Base-by-base conservation (phyloP, 1,140 invertebrate genomes). In the Drosophila teissieri region DNA sequence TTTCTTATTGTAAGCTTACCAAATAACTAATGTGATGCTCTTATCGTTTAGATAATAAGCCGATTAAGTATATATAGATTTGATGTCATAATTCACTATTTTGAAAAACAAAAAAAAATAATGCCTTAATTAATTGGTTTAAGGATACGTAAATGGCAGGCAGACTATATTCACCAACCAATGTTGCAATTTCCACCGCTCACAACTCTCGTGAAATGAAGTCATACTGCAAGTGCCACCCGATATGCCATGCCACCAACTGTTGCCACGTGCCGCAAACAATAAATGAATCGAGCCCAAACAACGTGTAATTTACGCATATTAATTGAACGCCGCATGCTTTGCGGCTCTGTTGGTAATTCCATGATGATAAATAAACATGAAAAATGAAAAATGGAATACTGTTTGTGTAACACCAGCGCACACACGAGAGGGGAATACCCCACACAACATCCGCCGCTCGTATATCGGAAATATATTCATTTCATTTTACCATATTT, bases 271-370 rank as follows among this genome's bases (percentile, higher is more conserved):
- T 54, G 60, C 65, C 61, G 61, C 53, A 82, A 67, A 68, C 77
- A 78, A 58, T 78, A 73, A 83, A 84, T 83, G 62, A 78, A 49
- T 70, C 37, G 17, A 60, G 60, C 39, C 44, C 58, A 52, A 65
- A 49, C 65, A 63, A 76, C 57, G 45, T 73, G 73, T 80, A 68
- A 84, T 73, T 76, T 84, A 84, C 36, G 61, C 80, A 73, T 80
- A 77, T 85, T 83, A 85, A 83, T 80, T 84, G 56, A 63, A 58
- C 36, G 65, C 52, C 67, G 64, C 70, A 42, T 65, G 68, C 64
- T 72, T 79, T 75, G 61, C 60, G 65, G 55, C 56, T 51, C 57
- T 52, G 54, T 42, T 68, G 45, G 63, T 61, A 69, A 75, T 64
- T 46, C 64, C 52, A 68, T 52, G 37, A 58, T 63, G 70, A 72